Percentiles rank a stretch among this genome's conserved stretches.
phyloP scores from a whole-genome alignment of 2,797 vertebrate genomes.

The Ctenochaetus hawaiiensis region DNA sequence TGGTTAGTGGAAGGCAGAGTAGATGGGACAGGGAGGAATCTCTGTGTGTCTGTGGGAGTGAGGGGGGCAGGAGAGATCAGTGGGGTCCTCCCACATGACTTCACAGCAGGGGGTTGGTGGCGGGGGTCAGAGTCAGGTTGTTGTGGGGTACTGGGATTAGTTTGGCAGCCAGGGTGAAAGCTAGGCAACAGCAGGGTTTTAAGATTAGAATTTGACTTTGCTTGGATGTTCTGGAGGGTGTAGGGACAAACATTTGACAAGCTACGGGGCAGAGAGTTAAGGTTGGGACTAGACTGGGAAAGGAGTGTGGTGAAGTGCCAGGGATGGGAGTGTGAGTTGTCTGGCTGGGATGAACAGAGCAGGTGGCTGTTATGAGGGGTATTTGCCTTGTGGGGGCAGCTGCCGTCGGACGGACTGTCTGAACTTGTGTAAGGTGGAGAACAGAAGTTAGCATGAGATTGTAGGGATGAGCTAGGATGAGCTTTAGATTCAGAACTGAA shows the following conservation, averaged over 20 bases:
- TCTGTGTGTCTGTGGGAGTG: conserved; percentile 24
- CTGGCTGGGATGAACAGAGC: conserved; percentile 37
- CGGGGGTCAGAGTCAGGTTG: conserved; percentile 41
- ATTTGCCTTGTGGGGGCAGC: conserved; percentile 49
- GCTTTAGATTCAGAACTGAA: conserved; percentile 37
- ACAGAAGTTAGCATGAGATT: conserved; percentile 29
- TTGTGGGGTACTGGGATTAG: conserved; percentile 52
- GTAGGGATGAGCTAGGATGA: conserved; percentile 9
- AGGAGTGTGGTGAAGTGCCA: conserved; percentile 27
- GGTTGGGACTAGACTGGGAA: conserved; percentile 47
- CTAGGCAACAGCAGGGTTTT: conserved; percentile 29
- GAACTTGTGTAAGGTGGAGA: conserved; percentile 31
- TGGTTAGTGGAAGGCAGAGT: conserved; percentile 26
- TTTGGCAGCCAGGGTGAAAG: conserved; percentile 52
- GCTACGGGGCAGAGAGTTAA: conserved; percentile 41
- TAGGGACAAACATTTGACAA: conserved; percentile 40
- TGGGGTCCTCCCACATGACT: conserved; percentile 55
- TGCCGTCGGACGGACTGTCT: conserved; percentile 42
- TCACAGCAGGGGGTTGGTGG: conserved; percentile 32
- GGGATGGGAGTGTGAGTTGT: conserved; percentile 38
- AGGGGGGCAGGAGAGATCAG: conserved; percentile 36
- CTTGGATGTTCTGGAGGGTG: conserved; percentile 49
- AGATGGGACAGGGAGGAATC: conserved; percentile 20
- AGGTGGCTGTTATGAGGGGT: conserved; percentile 26
- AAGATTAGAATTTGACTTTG: conserved; percentile 39